Evolutionary conservation across 2,113 vertebrate species (phyloP).

Genomic region (Elaphurus davidianus): DNA sequence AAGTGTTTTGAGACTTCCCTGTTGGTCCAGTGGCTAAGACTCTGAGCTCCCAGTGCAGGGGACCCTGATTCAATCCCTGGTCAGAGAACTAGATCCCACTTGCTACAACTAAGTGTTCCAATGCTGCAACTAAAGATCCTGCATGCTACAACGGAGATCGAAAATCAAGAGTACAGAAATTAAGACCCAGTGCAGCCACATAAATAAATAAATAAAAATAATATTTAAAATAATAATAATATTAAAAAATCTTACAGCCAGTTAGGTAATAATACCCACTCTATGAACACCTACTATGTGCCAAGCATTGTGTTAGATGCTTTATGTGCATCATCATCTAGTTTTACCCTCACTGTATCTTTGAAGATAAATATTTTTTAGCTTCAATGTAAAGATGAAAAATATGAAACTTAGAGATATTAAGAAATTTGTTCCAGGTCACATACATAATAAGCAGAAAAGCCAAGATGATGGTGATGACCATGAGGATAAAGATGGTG

Average conservation of each 20-base stretch:
- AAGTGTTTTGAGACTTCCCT: not conserved
- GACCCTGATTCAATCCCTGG: not conserved
- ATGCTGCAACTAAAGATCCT: not conserved
- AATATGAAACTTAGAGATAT: not conserved
- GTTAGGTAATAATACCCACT: not conserved
- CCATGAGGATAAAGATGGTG: not conserved
- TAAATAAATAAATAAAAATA: not conserved
- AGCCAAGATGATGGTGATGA: not conserved
- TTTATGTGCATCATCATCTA: not conserved
- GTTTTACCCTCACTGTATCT: not conserved
- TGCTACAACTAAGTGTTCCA: not conserved
- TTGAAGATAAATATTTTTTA: not conserved
- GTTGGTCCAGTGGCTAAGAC: not conserved
- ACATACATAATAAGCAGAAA: not conserved
- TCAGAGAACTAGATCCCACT: not conserved
- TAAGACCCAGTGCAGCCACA: not conserved
- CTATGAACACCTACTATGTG: not conserved
- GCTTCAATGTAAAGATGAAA: not conserved
- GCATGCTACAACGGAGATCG: accelerated
- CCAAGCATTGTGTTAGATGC: not conserved
- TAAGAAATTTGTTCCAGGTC: not conserved
- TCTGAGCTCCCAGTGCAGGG: not conserved
- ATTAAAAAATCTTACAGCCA: not conserved
- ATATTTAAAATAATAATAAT: not conserved
- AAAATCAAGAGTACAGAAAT: not conserved